Percentiles rank a stretch among this genome's conserved stretches.
These are phyloP conservation scores for Schizaphis graminum DNA, from an alignment of 2,888 invertebrate genomes.

Conservation along the genomic window DNA sequence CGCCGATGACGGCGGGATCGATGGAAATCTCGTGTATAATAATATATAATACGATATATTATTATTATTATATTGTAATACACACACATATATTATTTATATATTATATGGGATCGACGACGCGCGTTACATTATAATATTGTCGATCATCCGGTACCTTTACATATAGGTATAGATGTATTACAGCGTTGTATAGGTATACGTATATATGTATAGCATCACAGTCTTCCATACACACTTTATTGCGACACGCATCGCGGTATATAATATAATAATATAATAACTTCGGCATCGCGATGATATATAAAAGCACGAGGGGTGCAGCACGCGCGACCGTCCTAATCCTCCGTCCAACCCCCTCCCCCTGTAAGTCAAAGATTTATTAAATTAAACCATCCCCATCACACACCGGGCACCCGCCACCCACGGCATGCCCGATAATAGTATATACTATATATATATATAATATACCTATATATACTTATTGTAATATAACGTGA, in stretches of 20 bases:
- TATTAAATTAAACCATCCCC: not conserved
- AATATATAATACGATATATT: not conserved
- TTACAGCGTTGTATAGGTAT: not conserved
- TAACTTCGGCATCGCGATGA: not conserved
- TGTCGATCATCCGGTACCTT: not conserved
- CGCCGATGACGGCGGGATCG: not conserved
- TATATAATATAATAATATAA: not conserved
- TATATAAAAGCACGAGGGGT: not conserved
- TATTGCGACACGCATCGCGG: not conserved
- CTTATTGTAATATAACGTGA: not conserved
- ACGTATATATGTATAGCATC: too few relatives aligned
- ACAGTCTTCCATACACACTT: not conserved
- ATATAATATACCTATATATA: too few relatives aligned
- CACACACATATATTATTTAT: too few relatives aligned
- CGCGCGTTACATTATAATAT: not conserved
- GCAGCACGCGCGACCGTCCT: conserved; percentile 9
- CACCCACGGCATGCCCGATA: not conserved
- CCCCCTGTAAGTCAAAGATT: not conserved
- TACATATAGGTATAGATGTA: too few relatives aligned
- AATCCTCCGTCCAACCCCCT: not conserved
- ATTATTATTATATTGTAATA: not conserved
- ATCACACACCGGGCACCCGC: not conserved
- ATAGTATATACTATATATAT: not conserved
- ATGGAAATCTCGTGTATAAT: not conserved
- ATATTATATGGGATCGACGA: not conserved